Base-by-base conservation (phyloP, 2,888 invertebrate genomes). In the Drepanosiphum platanoidis region DNA sequence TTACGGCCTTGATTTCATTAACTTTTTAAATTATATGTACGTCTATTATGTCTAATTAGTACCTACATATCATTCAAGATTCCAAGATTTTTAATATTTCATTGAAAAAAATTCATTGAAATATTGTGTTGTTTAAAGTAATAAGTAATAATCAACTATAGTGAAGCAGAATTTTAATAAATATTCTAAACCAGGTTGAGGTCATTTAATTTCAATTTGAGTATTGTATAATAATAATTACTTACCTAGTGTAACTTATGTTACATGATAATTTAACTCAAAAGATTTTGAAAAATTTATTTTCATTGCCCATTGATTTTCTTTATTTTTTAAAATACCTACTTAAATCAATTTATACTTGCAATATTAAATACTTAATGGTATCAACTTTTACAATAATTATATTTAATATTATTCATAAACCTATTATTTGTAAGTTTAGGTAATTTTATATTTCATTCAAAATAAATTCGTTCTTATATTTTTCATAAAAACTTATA, bases 121-220 rank as follows among this genome's bases (percentile, higher is more conserved):
- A n/a, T 70, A 36, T 70, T n/a, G 0, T 39, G 39, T 39, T 39
- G 3, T 68, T n/a, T 18, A 5, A 36, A 34, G 52, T 34, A 58
- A 61, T 61, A 18, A 39, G 2, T 32, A 52, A 75, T 3, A 34
- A 58, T 34, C 7, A 75, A 61, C 13, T 11, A 64, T 61, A 18
- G 61, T 61, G 27, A n/a, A 77, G 9, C 5, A 27, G 3, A 77
- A 27, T 66, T 66, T 32, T 7, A n/a, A 70, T 42, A 22, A 13
- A n/a, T 30, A 13, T 42, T 52, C 13, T 7, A 30, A 66, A 70
- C 2, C 52, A 30, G 80, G 58, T 81, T 81, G 71, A 81, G 71
- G 58, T 30, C 5, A 52, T 68, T 79, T 80, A n/a, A 22, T 32
- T 66, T 79, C 22, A 66, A 79, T 18, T 52, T 52, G 22, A 52